Base-by-base conservation (phyloP, 2,888 invertebrate species). In the Perizoma flavofasciatum region DNA sequence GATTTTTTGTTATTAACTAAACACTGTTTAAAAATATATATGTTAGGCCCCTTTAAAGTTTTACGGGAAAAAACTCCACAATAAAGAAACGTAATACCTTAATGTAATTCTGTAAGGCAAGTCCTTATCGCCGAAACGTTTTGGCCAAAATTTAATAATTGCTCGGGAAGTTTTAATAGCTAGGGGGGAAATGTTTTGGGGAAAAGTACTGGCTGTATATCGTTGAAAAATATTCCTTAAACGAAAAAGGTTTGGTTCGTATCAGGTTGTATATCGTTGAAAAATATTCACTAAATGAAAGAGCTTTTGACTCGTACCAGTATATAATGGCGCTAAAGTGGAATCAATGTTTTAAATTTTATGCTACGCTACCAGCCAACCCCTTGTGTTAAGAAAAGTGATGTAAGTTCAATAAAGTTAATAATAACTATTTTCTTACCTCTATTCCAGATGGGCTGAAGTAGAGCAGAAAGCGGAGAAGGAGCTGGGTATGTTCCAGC, bases 381-480 rank as follows among this genome's bases (percentile, higher is more conserved):
- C n/a, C n/a, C n/a, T n/a, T n/a, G n/a, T n/a, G n/a, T n/a, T n/a
- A n/a, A n/a, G n/a, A n/a, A n/a, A n/a, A n/a, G n/a, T n/a, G n/a
- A n/a, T n/a, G n/a, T n/a, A 22, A 22, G 22, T 22, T 2, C 22
- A 22, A 2, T 22, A 1, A 22, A 22, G 22, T 22, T 22, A 22
- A 2, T 2, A 22, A 22, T 22, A 11, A 8, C 6, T 22, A 45
- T n/a, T 22, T 5, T 8, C 4, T 32, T 32, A 5, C 35, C 32
- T 64, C 46, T n/a, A 47, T 74, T 77, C 0, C 79, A 92, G 92
- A 62, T 94, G 94, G 94, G 84, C 90, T 48, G 93, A 93, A 55
- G 73, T 94, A 60, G 94, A 94, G 68, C 92, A 93, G 69, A 88
- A 89, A 58, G 94, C 94, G 0, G 94, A 94, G 68, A 92, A 90